A percentile compares a stretch with the other conserved stretches of the same genome.
These are phyloP conservation scores for Calameuta idolon DNA, from an alignment of 2,888 invertebrate genomes.

Conservation along the genomic window DNA sequence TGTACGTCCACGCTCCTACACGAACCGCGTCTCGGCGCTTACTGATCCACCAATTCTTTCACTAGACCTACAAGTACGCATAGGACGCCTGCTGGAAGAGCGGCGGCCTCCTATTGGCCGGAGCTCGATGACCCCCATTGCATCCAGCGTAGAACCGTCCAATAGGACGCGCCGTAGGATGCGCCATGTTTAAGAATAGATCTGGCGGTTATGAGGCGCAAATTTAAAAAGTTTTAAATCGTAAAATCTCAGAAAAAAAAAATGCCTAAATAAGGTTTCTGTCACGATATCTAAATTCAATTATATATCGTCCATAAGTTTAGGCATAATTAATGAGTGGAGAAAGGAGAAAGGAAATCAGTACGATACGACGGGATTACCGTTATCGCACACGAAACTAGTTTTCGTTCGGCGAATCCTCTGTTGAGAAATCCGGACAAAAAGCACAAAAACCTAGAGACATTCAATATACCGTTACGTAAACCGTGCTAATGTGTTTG, in stretches of 20 bases:
- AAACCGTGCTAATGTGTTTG: too few species aligned
- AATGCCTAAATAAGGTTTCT: too few species aligned
- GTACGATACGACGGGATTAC: constrained; percentile 8
- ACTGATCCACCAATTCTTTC: constrained; percentile 40
- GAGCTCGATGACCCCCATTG: constrained; percentile 15
- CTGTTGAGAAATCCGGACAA: constrained; percentile 9
- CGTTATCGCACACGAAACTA: constrained; percentile 16
- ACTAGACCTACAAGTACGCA: constrained; percentile 13
- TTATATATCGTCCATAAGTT: too few species aligned
- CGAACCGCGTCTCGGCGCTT: constrained; percentile 44
- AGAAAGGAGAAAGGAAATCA: constrained; percentile 1
- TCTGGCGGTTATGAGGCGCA: background rate
- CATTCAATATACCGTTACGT: too few species aligned
- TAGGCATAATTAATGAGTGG: too few species aligned
- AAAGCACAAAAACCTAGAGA: background rate
- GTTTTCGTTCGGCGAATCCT: too few species aligned
- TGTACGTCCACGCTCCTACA: background rate
- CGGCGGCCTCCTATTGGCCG: constrained; percentile 27
- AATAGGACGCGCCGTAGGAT: too few species aligned
- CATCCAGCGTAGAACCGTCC: too few species aligned
- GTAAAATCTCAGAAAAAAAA: too few species aligned
- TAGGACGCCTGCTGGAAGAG: constrained; percentile 16
- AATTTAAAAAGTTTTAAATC: background rate
- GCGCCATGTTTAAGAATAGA: too few species aligned
- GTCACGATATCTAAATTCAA: too few species aligned